phyloP scores from a whole-genome alignment of 92 coral and sea anemone genomes.

The Zoanthus gigantus region DNA sequence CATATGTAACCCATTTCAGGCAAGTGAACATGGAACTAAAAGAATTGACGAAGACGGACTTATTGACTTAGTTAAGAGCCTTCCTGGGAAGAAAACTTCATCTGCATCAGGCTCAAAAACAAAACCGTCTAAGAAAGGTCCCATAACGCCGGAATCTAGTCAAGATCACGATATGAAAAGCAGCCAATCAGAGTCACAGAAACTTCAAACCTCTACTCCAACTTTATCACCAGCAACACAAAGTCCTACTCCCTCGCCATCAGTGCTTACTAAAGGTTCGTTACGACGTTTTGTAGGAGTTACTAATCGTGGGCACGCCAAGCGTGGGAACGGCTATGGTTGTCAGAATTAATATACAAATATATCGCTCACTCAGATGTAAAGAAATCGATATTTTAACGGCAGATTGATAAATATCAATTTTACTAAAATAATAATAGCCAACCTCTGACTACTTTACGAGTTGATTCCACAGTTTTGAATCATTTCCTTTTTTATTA shows the following conservation, averaged over 20 bases:
- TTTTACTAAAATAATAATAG: too few species aligned
- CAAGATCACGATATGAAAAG: slow-evolving; percentile 17
- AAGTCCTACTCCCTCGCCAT: slow-evolving; percentile 18
- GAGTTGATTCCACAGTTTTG: too few species aligned
- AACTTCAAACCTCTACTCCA: background rate
- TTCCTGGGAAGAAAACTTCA: slow-evolving; percentile 60
- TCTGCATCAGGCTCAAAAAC: background rate
- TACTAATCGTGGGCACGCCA: too few species aligned
- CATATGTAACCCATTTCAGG: slow-evolving; percentile 56
- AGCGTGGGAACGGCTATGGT: too few species aligned
- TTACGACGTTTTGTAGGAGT: background rate
- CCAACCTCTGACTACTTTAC: too few species aligned
- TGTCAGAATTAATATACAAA: too few species aligned
- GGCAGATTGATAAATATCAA: too few species aligned
- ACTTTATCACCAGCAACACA: slow-evolving; percentile 36
- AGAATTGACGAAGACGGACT: slow-evolving; percentile 86
- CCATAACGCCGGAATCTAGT: slow-evolving; percentile 8
- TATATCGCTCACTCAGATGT: too few species aligned
- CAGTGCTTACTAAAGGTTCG: slow-evolving; percentile 18
- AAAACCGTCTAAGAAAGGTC: slow-evolving; percentile 27
- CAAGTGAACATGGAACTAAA: slow-evolving; percentile 79
- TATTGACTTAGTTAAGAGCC: slow-evolving; percentile 64
- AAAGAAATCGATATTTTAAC: too few species aligned
- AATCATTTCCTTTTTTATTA: too few species aligned
- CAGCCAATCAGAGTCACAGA: slow-evolving; percentile 33